Evolutionary conservation across 30 jellyfish, hydroid and myxozoan genomes (phyloP).

Genomic region (Hydractinia echinata): DNA sequence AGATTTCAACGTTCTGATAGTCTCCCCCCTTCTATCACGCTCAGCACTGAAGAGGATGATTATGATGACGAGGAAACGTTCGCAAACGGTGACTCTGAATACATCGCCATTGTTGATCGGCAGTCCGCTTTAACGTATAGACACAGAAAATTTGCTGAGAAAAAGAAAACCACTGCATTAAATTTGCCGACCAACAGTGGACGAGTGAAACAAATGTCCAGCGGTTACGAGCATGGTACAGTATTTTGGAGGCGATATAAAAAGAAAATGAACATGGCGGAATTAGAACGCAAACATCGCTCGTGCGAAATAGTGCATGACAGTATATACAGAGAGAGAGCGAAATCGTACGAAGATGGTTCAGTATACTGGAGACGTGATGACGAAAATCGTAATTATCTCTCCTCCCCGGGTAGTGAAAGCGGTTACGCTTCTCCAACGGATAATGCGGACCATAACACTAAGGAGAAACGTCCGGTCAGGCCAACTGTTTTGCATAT

Average conservation of each 20-base stretch:
- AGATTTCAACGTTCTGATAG: slow-evolving; percentile 1
- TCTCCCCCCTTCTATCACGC: neutral
- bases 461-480: too few relatives aligned
- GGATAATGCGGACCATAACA: neutral
- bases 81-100: neutral
- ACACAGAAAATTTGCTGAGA: slow-evolving; percentile 1
- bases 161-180: neutral
- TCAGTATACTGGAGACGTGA: neutral
- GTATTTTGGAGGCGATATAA: neutral
- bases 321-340: slow-evolving; percentile 14
- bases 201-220: neutral
- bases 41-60: neutral
- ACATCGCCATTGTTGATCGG: neutral
- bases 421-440: slow-evolving; percentile 34
- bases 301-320: slow-evolving; percentile 14
- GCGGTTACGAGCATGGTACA: slow-evolving; percentile 14
- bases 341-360: slow-evolving; percentile 13
- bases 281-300: neutral
- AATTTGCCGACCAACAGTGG: neutral
- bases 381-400: neutral
- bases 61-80: too few relatives aligned
- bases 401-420: slow-evolving; percentile 9
- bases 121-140: neutral
- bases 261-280: neutral
- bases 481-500: neutral